These are phyloP conservation scores for Pachliopta kotzebuea DNA, from an alignment of 2,888 invertebrate genomes.

Conservation along the genomic window DNA sequence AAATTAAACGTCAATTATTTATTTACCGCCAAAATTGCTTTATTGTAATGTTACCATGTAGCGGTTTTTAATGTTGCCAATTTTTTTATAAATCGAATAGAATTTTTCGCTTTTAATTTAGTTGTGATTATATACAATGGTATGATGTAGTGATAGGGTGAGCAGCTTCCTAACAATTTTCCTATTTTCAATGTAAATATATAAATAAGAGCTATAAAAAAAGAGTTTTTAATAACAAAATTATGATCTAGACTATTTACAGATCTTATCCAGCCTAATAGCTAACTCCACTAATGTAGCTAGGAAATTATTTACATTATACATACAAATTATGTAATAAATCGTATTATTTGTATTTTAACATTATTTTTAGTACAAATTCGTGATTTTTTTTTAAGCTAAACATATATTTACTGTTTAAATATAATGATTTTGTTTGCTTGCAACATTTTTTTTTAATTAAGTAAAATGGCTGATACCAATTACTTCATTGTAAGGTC, in stretches of 20 bases:
- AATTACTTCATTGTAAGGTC: constrained; percentile 66
- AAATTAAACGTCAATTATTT: constrained; percentile 25
- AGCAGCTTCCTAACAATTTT: constrained; percentile 24
- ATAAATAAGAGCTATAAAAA: constrained; percentile 10
- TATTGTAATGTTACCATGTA: constrained; percentile 46
- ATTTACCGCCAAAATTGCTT: constrained; percentile 14
- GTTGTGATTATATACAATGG: constrained; percentile 11
- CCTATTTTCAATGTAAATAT: constrained; percentile 24
- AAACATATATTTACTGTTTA: constrained; percentile 44
- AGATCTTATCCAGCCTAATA: constrained; percentile 10
- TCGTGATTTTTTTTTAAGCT: constrained; percentile 41
- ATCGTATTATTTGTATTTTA: constrained; percentile 38
- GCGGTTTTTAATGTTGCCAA: constrained; percentile 30
- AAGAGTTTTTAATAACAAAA: not conserved
- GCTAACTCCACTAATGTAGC: constrained; percentile 11
- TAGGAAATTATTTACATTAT: constrained; percentile 12
- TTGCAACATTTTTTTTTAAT: constrained; percentile 44
- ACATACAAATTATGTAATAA: constrained; percentile 26
- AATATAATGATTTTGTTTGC: constrained; percentile 52
- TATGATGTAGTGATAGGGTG: constrained; percentile 8
- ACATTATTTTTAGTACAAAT: constrained; percentile 57
- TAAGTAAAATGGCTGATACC: constrained; percentile 67
- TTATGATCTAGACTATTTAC: constrained; percentile 5
- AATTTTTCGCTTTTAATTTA: constrained; percentile 16
- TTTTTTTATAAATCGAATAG: constrained; percentile 35